Evolutionary conservation across 2,888 invertebrate genomes (phyloP).

Genomic region (Dryococelus australis): DNA sequence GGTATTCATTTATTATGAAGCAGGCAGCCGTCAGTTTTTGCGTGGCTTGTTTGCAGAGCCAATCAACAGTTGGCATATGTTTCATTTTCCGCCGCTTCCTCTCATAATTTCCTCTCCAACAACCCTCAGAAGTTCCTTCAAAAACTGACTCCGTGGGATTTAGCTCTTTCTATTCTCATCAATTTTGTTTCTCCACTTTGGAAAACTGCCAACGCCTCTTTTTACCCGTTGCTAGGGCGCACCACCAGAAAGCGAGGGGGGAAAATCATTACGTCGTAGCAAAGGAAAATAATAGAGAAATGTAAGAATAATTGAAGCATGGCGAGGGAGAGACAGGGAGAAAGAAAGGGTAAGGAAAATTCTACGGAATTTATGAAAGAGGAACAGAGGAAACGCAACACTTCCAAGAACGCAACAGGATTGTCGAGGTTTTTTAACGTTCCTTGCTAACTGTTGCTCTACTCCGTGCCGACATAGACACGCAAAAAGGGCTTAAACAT

Average conservation of each 20-base stretch:
- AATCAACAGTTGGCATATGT: conserved; percentile 30
- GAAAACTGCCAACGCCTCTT: conserved; percentile 26
- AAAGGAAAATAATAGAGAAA: conserved; percentile 9
- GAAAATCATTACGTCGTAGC: conserved; percentile 3
- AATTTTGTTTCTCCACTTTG: conserved; percentile 30
- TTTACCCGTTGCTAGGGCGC: background rate
- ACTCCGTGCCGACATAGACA: background rate
- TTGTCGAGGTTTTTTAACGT: background rate
- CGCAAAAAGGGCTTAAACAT: background rate
- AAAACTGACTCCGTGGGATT: background rate
- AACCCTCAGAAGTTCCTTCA: conserved; percentile 18
- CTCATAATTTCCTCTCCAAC: conserved; percentile 25
- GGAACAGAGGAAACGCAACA: background rate
- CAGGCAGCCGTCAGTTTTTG: background rate
- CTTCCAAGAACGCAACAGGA: background rate
- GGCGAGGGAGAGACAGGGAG: background rate
- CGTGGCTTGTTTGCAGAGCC: background rate
- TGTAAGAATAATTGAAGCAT: background rate
- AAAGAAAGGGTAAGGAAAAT: background rate
- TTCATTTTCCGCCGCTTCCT: conserved; percentile 24
- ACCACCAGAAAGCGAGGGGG: background rate
- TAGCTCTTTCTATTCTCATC: conserved; percentile 18
- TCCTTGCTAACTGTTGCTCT: conserved; percentile 7
- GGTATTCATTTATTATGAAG: background rate
- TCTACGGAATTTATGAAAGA: background rate